Evolutionary conservation across 2,797 vertebrate genomes (phyloP).

Genomic region (Schizopygopsis pylzovi): DNA sequence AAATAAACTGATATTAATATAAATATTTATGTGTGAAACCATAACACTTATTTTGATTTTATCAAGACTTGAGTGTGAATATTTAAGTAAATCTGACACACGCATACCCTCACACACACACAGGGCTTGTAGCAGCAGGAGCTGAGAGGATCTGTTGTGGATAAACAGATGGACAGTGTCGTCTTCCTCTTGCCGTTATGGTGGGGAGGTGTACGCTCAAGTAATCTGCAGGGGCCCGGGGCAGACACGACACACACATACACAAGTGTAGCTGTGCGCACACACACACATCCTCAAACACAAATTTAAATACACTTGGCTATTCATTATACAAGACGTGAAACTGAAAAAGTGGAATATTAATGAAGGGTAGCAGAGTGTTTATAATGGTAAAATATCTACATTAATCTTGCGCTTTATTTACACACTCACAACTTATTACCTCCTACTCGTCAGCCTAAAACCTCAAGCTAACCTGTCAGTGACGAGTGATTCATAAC

Average conservation of each 20-base stretch:
- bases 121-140: conserved; percentile 38
- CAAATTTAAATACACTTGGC: conserved; percentile 24
- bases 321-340: conserved; percentile 28
- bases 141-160: conserved; percentile 40
- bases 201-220: conserved; percentile 31
- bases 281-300: neutral
- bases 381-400: conserved; percentile 37
- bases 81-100: neutral
- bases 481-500: conserved; percentile 27
- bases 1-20: neutral
- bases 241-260: conserved; percentile 42
- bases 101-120: neutral
- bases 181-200: conserved; percentile 16
- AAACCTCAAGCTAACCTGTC: conserved; percentile 42
- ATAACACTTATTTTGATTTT: neutral
- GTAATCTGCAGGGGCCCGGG: conserved; percentile 26
- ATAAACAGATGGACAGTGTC: conserved; percentile 52
- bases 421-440: conserved; percentile 33
- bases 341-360: conserved; percentile 24
- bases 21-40: neutral
- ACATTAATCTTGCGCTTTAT: conserved; percentile 23
- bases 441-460: conserved; percentile 11
- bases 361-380: conserved; percentile 31
- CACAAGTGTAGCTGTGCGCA: neutral
- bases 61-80: neutral